Evolutionary conservation across 2,113 vertebrate species (phyloP), one percentile per base, ranked within the genome.

Genomic region (Cettia cetti): DNA sequence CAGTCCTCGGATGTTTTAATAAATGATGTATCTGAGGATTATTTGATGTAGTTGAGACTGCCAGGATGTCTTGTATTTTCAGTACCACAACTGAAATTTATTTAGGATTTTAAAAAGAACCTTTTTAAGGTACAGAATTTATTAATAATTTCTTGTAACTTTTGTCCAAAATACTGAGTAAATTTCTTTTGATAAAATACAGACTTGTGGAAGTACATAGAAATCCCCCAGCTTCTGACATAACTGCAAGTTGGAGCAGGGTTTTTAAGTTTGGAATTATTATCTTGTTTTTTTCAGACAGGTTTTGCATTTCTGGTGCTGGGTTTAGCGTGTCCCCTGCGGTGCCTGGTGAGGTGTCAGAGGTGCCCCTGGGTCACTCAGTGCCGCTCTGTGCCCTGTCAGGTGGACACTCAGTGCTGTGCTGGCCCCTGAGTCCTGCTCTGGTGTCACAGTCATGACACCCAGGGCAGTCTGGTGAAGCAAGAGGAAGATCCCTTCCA

Each of bases 11-110:
- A 89, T 97, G 94, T 90, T 97, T 97, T 95, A 96, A 96, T 97
- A 96, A 94, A 96, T 96, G 94, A 95, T 96, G 88, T 96, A 94
- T 96, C 96, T 96, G 90, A 96, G 76, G 88, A 57, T 86, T 94
- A 93, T 97, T 96, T 96, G 95, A 95, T 95, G 88, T 96, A 75
- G 72, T 56, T 78, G 90, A 95, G 86, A 35, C 83, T 95, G 92
- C 90, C 86, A 92, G 82, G 76, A 81, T 96, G 65, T 90, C 94
- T 96, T 95, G 80, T 95, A 57, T 93, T 94, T 96, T 90, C 85
- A 86, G 68, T 82, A 71, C 72, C 82, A 71, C 49, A 81, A 91
- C 60, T 95, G 95, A 94, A 96, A 93, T 90, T 96, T 95, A 94
- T 10, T 94, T 96, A 94, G 88, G 88, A 78, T 94, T 95, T 96